These are phyloP conservation scores for Caiman crocodilus DNA, from an alignment of 2,797 vertebrate genomes.

Conservation along the genomic window DNA sequence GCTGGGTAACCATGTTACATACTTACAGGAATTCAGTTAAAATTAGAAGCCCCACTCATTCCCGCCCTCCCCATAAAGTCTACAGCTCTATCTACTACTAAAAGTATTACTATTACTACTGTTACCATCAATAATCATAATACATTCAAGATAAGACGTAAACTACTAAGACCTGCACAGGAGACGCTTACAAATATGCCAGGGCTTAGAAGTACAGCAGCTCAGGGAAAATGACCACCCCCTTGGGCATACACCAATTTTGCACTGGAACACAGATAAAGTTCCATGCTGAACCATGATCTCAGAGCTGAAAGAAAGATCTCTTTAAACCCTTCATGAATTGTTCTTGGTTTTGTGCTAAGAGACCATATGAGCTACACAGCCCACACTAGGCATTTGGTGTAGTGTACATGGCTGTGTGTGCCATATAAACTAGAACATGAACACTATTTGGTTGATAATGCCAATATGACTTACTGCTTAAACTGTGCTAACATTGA, in stretches of 20 bases:
- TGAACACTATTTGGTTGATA: slow-evolving; percentile 29
- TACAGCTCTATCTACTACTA: slow-evolving; percentile 49
- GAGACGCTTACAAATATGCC: slow-evolving; percentile 27
- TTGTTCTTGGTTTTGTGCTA: slow-evolving; percentile 18
- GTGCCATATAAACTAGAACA: background rate
- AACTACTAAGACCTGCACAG: slow-evolving; percentile 43
- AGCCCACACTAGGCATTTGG: background rate
- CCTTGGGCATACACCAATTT: background rate
- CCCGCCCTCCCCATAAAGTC: slow-evolving; percentile 44
- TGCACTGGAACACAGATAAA: background rate
- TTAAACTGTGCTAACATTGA: slow-evolving; percentile 42
- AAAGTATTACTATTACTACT: slow-evolving; percentile 37
- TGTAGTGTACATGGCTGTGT: background rate
- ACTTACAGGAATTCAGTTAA: slow-evolving; percentile 26
- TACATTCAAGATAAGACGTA: slow-evolving; percentile 73
- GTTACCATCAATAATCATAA: slow-evolving; percentile 52
- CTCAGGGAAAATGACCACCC: background rate
- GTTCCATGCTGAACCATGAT: background rate
- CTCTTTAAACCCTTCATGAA: background rate
- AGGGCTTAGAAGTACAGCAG: slow-evolving; percentile 54
- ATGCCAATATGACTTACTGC: slow-evolving; percentile 63
- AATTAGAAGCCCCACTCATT: slow-evolving; percentile 53
- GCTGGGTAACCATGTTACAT: slow-evolving; percentile 1
- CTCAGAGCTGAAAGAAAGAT: slow-evolving; percentile 14
- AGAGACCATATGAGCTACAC: background rate